Conservation (phyloP, 2,888 invertebrate genomes). For the Caenorhabditis sp. region DNA sequence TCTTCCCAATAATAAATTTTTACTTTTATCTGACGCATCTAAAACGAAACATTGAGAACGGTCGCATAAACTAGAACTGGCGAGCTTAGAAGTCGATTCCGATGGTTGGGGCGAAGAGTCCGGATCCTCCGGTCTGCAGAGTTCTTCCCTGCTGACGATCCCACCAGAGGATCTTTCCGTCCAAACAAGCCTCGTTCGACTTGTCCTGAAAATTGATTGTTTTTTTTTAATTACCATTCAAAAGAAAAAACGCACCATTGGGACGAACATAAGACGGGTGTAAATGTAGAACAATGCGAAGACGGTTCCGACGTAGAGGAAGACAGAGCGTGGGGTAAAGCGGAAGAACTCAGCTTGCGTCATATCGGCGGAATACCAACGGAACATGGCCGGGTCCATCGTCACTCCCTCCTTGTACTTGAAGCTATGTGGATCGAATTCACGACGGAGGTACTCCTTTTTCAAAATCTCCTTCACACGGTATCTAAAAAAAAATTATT, state of each 20-base stretch:
- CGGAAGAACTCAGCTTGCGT: constrained; percentile 82
- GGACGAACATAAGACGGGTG: constrained; percentile 75
- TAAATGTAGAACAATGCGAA: constrained; percentile 79
- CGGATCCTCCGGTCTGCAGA: constrained; percentile 77
- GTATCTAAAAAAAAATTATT: constrained; percentile 72
- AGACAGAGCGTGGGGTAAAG: constrained; percentile 79
- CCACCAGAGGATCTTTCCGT: constrained; percentile 83
- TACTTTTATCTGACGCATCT: constrained; percentile 34
- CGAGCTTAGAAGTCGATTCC: constrained; percentile 77
- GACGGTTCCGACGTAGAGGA: constrained; percentile 78
- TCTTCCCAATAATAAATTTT: constrained; percentile 6
- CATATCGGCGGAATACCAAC: constrained; percentile 83
- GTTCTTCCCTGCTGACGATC: constrained; percentile 79
- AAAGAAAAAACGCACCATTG: constrained; percentile 61
- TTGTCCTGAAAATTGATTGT: constrained; percentile 69
- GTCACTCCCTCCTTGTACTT: constrained; percentile 82
- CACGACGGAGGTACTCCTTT: constrained; percentile 82
- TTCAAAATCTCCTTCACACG: constrained; percentile 82
- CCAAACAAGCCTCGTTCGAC: constrained; percentile 75
- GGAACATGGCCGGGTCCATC: constrained; percentile 83
- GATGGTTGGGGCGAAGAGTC: constrained; percentile 76
- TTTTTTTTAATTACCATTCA: not conserved
- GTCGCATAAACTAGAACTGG: constrained; percentile 19
- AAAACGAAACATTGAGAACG: constrained; percentile 12
- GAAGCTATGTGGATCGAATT: constrained; percentile 81